Evolutionary conservation across 2,888 invertebrate species (phyloP), one percentile per base, ranked within the genome.

Genomic region (Euplagia quadripunctaria): DNA sequence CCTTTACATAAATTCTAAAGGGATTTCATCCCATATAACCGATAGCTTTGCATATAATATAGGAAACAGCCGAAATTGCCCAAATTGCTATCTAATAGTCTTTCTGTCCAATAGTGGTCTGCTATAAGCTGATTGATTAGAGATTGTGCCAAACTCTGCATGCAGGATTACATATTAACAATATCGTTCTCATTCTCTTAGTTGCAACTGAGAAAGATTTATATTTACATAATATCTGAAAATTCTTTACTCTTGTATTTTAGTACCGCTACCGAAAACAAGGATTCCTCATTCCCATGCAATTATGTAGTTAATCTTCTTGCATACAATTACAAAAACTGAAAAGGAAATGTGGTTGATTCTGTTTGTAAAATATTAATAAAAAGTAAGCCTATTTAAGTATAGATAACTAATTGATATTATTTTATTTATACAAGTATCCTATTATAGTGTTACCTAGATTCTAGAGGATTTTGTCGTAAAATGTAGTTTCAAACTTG

Each of bases 401-500:
- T 58, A 58, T 58, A n/a, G 11, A n/a, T 20, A 58, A 12, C 51
- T 16, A 16, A 6, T 52, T 20, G 20, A 20, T 58, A 20, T 58
- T 58, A 14, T 64, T 58, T 17, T 46, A 63, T 42, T 14, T 42
- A 46, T 64, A 64, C 4, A 4, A 64, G 16, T 51, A 67, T 14
- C 6, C 20, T 1, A 5, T 8, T 11, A 46, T 46, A 46, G 46
- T 46, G 11, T 46, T 46, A 46, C 9, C 11, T 46, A 46, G 7
- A 46, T 31, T 61, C 14, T 63, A 68, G 76, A 72, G 65, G 71
- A 69, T 75, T 75, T 77, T 68, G 73, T 83, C 75, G 74, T 83
- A 81, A 85, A 83, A 85, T 68, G 81, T 81, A 76, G 85, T 83
- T 83, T 83, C 70, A 74, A 85, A 85, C 81, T 83, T 81, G 85